A percentile compares a stretch with the other conserved stretches of the same genome.
phyloP scores from a whole-genome alignment of 2,797 vertebrate species.

The Gallirallus australis region DNA sequence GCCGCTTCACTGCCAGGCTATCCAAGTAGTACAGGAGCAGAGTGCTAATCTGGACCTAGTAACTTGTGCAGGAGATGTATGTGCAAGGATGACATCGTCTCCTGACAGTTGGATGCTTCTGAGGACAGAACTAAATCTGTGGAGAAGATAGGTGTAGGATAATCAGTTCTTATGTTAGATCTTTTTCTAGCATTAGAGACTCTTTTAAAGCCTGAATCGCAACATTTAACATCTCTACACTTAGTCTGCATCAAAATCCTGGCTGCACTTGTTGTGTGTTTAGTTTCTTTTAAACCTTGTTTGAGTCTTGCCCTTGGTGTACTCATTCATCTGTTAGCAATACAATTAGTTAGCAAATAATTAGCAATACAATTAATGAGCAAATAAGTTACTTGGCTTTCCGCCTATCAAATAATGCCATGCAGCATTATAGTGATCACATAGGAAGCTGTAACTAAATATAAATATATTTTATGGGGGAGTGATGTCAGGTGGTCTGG shows the following conservation, averaged over 20 bases:
- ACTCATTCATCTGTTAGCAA: not conserved
- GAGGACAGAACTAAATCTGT: not conserved
- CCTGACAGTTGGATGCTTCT: not conserved
- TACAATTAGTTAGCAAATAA: not conserved
- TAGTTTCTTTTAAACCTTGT: not conserved
- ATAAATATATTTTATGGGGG: not conserved
- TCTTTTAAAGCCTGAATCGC: not conserved
- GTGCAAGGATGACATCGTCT: not conserved
- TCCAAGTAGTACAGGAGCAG: not conserved
- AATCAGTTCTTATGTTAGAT: rapidly evolving
- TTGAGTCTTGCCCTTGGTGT: not conserved
- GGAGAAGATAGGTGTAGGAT: not conserved
- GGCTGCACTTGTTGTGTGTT: not conserved
- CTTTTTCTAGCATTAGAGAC: not conserved
- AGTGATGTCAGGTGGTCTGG: no score
- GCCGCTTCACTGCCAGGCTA: not conserved
- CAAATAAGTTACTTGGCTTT: not conserved
- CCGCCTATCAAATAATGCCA: rapidly evolving
- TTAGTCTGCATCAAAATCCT: not conserved
- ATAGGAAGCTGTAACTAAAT: not conserved
- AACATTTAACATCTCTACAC: not conserved
- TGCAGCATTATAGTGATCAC: not conserved
- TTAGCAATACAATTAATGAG: not conserved
- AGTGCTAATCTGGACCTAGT: not conserved
- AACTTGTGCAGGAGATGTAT: not conserved